Evolutionary conservation across 2,888 invertebrate species (phyloP).

Genomic region (Mesodorylaimus sp.): DNA sequence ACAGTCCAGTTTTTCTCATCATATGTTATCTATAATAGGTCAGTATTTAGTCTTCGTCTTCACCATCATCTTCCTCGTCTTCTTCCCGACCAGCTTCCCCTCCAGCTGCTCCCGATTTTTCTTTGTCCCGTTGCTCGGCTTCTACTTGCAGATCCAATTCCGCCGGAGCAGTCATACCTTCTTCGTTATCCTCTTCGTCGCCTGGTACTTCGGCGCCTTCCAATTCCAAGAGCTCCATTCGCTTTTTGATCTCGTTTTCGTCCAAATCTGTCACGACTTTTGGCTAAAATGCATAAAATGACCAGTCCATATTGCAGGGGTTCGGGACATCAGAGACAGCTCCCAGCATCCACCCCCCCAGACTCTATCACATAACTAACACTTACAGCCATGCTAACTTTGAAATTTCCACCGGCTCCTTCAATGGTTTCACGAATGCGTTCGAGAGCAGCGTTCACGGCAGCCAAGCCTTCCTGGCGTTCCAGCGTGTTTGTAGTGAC

Average conservation of each 20-base stretch:
- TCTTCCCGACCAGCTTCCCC: slow-evolving; percentile 86
- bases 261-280: slow-evolving; percentile 96
- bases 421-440: slow-evolving; percentile 62
- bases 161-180: slow-evolving; percentile 14
- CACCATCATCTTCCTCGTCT: slow-evolving; percentile 33
- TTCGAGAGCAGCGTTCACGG: slow-evolving; percentile 69
- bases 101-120: slow-evolving; percentile 77
- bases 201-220: slow-evolving; percentile 16
- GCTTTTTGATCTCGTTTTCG: slow-evolving; percentile 53
- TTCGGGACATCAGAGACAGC: background rate
- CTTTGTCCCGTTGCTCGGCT: slow-evolving; percentile 41
- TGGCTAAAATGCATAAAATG: slow-evolving; percentile 43
- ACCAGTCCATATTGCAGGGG: background rate
- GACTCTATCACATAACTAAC: too few relatives aligned
- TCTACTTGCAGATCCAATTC: slow-evolving; percentile 11
- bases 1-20: too few relatives aligned
- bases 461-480: slow-evolving; percentile 72
- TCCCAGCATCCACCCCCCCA: too few relatives aligned
- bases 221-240: slow-evolving; percentile 17
- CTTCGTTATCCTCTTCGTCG: slow-evolving; percentile 20
- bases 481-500: slow-evolving; percentile 97
- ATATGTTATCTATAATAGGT: too few relatives aligned
- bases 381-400: slow-evolving; percentile 74
- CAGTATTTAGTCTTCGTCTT: slow-evolving; percentile 21
- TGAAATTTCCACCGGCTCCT: slow-evolving; percentile 69